Evolutionary conservation across 2,888 invertebrate genomes (phyloP).

Genomic region (Dasysyrphus albostriatus): DNA sequence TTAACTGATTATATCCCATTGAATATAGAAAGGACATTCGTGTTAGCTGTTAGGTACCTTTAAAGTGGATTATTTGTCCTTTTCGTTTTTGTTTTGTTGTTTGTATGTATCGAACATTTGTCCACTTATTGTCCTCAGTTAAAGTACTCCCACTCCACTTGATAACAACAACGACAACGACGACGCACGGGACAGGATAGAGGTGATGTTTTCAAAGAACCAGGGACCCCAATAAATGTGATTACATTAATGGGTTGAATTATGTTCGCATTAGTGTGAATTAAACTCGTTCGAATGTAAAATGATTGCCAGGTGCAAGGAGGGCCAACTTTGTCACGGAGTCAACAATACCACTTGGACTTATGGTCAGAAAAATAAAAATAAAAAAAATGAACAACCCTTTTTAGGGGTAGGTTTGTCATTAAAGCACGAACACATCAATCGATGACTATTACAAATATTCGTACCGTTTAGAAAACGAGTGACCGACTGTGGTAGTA

Average conservation of each 20-base stretch:
- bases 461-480: neutral
- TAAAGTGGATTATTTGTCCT: conserved; percentile 59
- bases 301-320: conserved; percentile 76
- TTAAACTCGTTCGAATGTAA: conserved; percentile 81
- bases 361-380: conserved; percentile 7
- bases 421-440: conserved; percentile 18
- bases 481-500: neutral
- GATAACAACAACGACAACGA: neutral
- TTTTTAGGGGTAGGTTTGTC: conserved; percentile 28
- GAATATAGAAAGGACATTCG: conserved; percentile 62
- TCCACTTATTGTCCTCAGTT: conserved; percentile 41
- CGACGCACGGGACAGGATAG: neutral
- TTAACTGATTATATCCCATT: conserved; percentile 60
- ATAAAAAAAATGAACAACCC: conserved; percentile 31
- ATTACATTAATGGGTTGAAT: conserved; percentile 83
- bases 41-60: too few species aligned
- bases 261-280: conserved; percentile 84
- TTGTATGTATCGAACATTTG: conserved; percentile 37
- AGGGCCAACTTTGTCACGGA: conserved; percentile 73
- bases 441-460: conserved; percentile 43
- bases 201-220: conserved; percentile 28
- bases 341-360: conserved; percentile 69
- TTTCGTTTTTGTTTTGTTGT: conserved; percentile 34
- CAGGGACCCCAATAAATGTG: conserved; percentile 78
- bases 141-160: conserved; percentile 48